Base-by-base conservation (phyloP, 2,797 vertebrate species). In the Corythornis leucogaster region DNA sequence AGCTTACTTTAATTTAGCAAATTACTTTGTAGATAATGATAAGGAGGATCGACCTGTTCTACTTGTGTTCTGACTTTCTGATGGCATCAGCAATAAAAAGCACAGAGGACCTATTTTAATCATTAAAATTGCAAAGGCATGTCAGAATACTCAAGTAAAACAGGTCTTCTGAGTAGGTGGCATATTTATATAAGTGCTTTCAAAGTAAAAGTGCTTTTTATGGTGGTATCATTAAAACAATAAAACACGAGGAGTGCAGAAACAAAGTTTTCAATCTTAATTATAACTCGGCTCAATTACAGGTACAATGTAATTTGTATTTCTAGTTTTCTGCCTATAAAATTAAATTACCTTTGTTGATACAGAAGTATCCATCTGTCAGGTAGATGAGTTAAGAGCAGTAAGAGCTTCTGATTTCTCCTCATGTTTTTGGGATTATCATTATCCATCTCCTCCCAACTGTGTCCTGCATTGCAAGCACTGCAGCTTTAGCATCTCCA, bases 61-160 rank as follows among this genome's bases (percentile, higher is more conserved):
- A 7, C 48, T 92, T 0, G 0, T 59, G 51, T 86, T 85, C 76
- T 75, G 73, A 38, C 58, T 95, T 93, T 83, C 43, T 86, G 91
- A 86, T 93, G 64, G 64, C 84, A 84, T 94, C 92, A 92, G 95
- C 77, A 94, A 64, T 91, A 93, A 93, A 91, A 95, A 68, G 68
- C 83, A 80, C 64, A 77, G 64, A 78, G 76, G 79, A 57, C 80
- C n/a, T 80, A 70, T 91, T 87, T 94, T 91, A 96, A 92, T 93
- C 77, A 86, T 88, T 85, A 79, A 94, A 93, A 94, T 93, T 81
- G 80, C 75, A 90, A 63, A 91, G 57, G 16, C 84, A 80, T 84
- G 85, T 89, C 87, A 92, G 75, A 84, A 86, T 85, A 57, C 43
- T 92, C 50, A 77, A 76, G 57, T 42, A 68, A 85, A 92, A 66